Conservation (phyloP, 1,140 invertebrate species). For the Sitobion miscanthi region DNA sequence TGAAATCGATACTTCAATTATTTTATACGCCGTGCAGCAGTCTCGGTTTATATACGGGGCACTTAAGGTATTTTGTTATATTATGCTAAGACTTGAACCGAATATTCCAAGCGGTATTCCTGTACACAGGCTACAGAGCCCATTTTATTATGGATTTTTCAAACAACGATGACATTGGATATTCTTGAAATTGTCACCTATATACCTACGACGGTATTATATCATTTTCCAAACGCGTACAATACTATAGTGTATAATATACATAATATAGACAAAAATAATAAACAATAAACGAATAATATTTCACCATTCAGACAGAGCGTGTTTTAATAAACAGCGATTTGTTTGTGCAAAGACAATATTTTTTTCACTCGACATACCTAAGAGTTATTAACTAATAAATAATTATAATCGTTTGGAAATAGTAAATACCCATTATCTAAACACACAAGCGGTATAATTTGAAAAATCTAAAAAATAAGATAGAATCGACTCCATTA, state of each 20-base stretch:
- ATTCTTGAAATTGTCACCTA: background rate
- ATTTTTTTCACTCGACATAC: background rate
- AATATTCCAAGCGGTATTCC: background rate
- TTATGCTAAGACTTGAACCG: background rate
- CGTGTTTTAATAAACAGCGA: background rate
- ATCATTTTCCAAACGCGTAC: background rate
- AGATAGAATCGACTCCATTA: background rate
- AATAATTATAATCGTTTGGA: background rate
- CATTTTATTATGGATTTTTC: background rate
- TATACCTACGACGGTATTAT: background rate
- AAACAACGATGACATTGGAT: background rate
- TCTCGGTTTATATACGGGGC: background rate
- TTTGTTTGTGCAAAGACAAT: constrained; percentile 6
- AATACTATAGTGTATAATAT: background rate
- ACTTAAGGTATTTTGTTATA: background rate
- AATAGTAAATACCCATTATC: background rate
- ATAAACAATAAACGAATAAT: constrained; percentile 8
- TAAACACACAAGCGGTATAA: background rate
- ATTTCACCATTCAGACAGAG: background rate
- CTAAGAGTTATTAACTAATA: background rate
- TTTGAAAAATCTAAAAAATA: background rate
- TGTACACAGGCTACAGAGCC: no score
- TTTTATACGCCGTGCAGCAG: background rate
- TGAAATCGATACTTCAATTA: constrained; percentile 16
- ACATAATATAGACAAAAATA: background rate